Percentiles rank a stretch among this genome's conserved stretches.
These are phyloP conservation scores for Knipowitschia caucasica DNA, from an alignment of 2,797 vertebrate genomes.

Conservation along the genomic window DNA sequence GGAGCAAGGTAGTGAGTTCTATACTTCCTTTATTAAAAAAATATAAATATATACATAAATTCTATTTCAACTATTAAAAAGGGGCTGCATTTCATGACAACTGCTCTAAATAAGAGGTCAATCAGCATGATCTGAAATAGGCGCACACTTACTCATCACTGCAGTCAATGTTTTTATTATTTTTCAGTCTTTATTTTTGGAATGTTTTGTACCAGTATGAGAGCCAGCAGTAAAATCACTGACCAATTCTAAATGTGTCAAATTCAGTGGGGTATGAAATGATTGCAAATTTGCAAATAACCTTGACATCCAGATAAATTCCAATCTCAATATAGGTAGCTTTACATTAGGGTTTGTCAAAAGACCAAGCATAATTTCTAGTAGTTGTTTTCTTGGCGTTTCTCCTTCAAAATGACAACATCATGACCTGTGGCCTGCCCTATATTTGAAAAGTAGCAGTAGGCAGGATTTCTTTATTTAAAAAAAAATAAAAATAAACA, in stretches of 20 bases:
- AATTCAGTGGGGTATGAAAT: constrained; percentile 78
- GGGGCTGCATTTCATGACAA: constrained; percentile 84
- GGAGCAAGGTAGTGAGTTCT: constrained; percentile 86
- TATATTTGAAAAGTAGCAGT: constrained; percentile 64
- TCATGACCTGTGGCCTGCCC: constrained; percentile 68
- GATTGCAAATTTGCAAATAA: constrained; percentile 79
- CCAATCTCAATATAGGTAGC: constrained; percentile 76
- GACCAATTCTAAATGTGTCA: constrained; percentile 73
- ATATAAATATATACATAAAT: constrained; percentile 89
- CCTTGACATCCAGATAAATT: constrained; percentile 81
- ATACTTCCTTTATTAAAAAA: constrained; percentile 88
- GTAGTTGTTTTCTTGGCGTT: constrained; percentile 38
- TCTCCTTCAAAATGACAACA: constrained; percentile 68
- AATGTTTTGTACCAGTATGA: constrained; percentile 83
- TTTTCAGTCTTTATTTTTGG: constrained; percentile 81
- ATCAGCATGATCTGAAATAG: constrained; percentile 82
- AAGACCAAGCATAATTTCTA: constrained; percentile 71
- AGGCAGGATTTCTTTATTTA: constrained; percentile 68
- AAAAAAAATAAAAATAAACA: too few relatives aligned
- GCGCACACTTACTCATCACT: constrained; percentile 82
- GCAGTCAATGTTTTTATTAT: constrained; percentile 73
- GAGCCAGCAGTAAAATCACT: constrained; percentile 74
- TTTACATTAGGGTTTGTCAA: constrained; percentile 75
- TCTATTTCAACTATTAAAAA: constrained; percentile 88
- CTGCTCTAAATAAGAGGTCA: constrained; percentile 83